Percentiles rank a stretch among this genome's conserved stretches.
These are phyloP conservation scores for Eucera pruinosa DNA, from an alignment of 2,888 invertebrate species.

Conservation along the genomic window DNA sequence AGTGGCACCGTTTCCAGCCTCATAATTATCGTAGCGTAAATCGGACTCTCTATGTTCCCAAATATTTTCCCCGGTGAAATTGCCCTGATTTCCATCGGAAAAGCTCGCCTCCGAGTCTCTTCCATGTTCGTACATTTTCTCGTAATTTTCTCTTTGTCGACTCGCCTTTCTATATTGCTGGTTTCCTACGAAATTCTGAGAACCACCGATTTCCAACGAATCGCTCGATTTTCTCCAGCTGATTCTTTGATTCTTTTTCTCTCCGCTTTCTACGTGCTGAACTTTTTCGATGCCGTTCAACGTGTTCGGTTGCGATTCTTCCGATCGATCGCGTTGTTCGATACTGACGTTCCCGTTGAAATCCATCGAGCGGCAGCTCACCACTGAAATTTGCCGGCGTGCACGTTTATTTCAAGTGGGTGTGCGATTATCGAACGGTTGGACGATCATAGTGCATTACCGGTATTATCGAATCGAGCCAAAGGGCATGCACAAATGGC, in stretches of 20 bases:
- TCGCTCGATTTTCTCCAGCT: conserved; percentile 15
- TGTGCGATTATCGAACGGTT: conserved; percentile 51
- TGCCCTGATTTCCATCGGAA: neutral
- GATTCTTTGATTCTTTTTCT: neutral
- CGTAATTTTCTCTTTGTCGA: conserved; percentile 28
- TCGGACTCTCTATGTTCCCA: neutral
- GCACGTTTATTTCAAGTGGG: conserved; percentile 43
- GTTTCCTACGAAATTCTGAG: neutral
- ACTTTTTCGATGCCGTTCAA: conserved; percentile 1
- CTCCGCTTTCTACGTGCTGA: neutral
- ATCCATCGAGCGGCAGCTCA: conserved; percentile 37
- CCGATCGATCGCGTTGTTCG: conserved; percentile 27
- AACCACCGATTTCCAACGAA: neutral
- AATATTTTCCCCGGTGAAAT: conserved; percentile 14
- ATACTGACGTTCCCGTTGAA: conserved; percentile 30
- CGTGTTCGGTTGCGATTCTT: conserved; percentile 3
- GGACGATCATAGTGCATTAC: conserved; percentile 55
- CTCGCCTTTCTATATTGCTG: neutral
- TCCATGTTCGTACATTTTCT: conserved; percentile 20
- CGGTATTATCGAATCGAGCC: conserved; percentile 20
- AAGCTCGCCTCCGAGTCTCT: conserved; percentile 12
- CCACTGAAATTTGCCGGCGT: conserved; percentile 34
- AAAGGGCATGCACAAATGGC: conserved; percentile 23
- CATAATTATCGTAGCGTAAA: conserved; percentile 1
- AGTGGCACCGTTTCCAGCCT: neutral